Evolutionary conservation across 2,113 vertebrate species (phyloP), one percentile per base, ranked within the genome.

Genomic region (Bothrops jararaca): DNA sequence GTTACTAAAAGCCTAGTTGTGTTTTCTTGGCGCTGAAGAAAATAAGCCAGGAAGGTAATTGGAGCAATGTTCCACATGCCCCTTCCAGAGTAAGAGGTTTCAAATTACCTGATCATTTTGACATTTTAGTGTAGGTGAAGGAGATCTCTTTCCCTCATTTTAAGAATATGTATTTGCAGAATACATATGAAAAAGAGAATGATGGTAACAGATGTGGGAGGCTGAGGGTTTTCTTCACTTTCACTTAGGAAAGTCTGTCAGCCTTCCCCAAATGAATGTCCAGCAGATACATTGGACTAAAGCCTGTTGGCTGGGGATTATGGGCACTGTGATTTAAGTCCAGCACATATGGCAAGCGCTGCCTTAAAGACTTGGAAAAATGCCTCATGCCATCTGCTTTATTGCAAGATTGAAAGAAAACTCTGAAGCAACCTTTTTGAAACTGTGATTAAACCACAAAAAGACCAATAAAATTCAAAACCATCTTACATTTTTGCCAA

Each of bases 21-120:
- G 92, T 93, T 91, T 92, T 39, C 39, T 0, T 96, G 94, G 91
- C 95, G 58, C 58, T 89, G 92, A 87, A 18, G 64, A 86, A 96
- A 95, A 94, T 88, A 95, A 92, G 86, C 60, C 69, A 92, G 95
- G 34, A 91, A 93, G 92, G 90, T 95, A 1, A 26, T 91, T 88
- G 95, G 94, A 85, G 91, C 54, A 90, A 88, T 86, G 48, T 56
- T 91, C 92, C 92, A 23, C 50, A 24, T 87, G n/a, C 42, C 74
- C 34, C 34, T 80, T 74, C 22, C 42, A 80, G 23, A 56, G 22
- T 18, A 42, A 69, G 22, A 69, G 22, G 45, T 92, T 92, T 64
- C 91, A 64, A 92, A 92, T 12, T 80, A 45, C 22, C 29, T 69
- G 69, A 54, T 23, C 50, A n/a, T 80, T 54, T 42, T 92, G 85